Base-by-base conservation (phyloP, 2,797 vertebrate genomes). In the Nannoperca obscura region DNA sequence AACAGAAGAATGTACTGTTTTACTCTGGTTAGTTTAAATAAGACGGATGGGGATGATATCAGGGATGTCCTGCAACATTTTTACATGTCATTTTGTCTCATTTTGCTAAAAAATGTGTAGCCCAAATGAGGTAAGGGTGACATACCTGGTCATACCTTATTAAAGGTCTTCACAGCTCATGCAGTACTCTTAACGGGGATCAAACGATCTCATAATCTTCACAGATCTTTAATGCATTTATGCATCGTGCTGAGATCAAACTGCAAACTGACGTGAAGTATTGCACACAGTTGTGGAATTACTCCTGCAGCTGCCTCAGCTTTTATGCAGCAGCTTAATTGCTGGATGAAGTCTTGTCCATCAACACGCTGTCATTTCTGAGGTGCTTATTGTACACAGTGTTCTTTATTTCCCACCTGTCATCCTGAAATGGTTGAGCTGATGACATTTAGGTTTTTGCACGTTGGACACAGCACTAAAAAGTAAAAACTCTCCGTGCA, bases 81-180 rank as follows among this genome's bases (percentile, higher is more conserved):
- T 40, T 24, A 36, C 1, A 14, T 11, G 20, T 47, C 7, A 42
- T 42, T 54, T 40, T 22, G 13, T 53, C 38, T 40, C 5, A 11
- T 46, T 17, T 24, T 10, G 24, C 19, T 53, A 24, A 42, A 22
- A 42, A 10, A 53, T 62, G 1, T 61, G 17, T 49, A 36, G n/a
- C 17, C 19, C 58, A 61, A 1, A n/a, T n/a, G n/a, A n/a, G n/a
- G n/a, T 50, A 6, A 30, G 32, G 30, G 42, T 49, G 50, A 30
- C 22, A 50, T 13, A n/a, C 57, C n/a, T 17, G 14, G 22, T 22
- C 12, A 3, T 50, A n/a, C 20, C 6, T 24, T 50, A 42, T 27
- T 67, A 24, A 50, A 58, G 11, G 24, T 38, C 34, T 38, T 55
- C 47, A 50, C 30, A 65, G 54, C 36, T 80, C 32, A 47, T 49